Evolutionary conservation across 1,140 invertebrate species (phyloP).

Genomic region (Drosophila sturtevanti): DNA sequence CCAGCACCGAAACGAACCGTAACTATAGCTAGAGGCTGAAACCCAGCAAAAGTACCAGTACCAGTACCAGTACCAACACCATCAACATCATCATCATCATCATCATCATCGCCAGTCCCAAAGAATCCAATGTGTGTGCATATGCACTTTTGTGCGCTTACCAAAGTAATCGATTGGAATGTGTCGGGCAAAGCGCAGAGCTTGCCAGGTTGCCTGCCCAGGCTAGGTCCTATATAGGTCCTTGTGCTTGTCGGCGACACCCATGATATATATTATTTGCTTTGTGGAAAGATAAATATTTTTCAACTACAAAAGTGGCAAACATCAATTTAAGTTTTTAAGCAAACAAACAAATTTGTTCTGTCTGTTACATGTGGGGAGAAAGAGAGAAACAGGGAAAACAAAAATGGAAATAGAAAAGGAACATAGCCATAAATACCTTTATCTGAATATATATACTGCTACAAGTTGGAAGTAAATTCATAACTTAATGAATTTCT

Average conservation of each 20-base stretch:
- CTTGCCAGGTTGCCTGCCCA: slow-evolving; percentile 19
- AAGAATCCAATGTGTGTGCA: slow-evolving; percentile 17
- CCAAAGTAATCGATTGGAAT: slow-evolving; percentile 49
- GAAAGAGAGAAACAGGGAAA: too few species aligned
- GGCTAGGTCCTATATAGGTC: neutral
- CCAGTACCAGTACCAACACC: neutral
- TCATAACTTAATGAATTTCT: neutral
- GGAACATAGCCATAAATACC: neutral
- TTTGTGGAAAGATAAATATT: slow-evolving; percentile 56
- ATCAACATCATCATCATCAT: too few species aligned
- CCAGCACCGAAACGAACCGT: slow-evolving; percentile 22
- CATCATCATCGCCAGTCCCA: slow-evolving; percentile 2
- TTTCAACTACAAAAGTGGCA: slow-evolving; percentile 57
- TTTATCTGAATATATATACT: neutral
- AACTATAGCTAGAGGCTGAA: neutral
- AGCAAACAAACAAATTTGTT: slow-evolving; percentile 57
- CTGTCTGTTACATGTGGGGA: slow-evolving; percentile 12
- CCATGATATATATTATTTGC: slow-evolving; percentile 61
- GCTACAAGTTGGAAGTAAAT: neutral
- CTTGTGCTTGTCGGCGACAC: slow-evolving; percentile 37
- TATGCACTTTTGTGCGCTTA: slow-evolving; percentile 26
- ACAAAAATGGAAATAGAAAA: neutral
- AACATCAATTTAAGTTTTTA: slow-evolving; percentile 59
- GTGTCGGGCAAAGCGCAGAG: slow-evolving; percentile 4
- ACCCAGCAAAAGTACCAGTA: neutral